Percentiles rank a stretch among this genome's conserved stretches.
Conservation (phyloP, 53 echinoderm and acorn worm genomes). For the Crossaster papposus region DNA sequence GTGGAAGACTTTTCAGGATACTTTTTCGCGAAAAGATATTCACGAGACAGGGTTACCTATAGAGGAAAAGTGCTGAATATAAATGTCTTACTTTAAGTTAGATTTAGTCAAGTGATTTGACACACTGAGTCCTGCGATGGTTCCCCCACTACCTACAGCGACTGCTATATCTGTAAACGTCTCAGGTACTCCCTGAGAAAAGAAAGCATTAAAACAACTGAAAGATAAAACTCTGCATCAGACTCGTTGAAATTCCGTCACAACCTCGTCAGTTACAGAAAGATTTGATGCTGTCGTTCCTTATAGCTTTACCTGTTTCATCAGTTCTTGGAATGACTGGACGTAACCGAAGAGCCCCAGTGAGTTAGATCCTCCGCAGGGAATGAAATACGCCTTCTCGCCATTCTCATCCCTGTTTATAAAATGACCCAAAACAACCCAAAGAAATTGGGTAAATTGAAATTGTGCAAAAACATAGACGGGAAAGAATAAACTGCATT, state of each 20-base stretch:
- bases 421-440: neutral
- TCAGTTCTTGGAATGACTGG: conserved; percentile 66
- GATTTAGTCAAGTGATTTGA: conserved; percentile 71
- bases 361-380: conserved; percentile 66
- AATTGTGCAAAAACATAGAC: neutral
- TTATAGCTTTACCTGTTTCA: conserved; percentile 71
- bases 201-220: neutral
- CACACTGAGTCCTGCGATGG: conserved; percentile 69
- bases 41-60: neutral
- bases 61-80: neutral
- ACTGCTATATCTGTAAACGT: conserved; percentile 72
- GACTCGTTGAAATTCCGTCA: too few relatives aligned
- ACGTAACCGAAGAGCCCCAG: conserved; percentile 78
- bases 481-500: neutral
- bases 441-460: neutral
- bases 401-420: conserved; percentile 56
- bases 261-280: neutral
- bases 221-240: neutral
- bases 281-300: too few relatives aligned
- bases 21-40: too few relatives aligned
- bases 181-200: conserved; percentile 59
- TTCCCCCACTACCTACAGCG: conserved; percentile 72
- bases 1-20: too few relatives aligned
- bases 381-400: conserved; percentile 58
- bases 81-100: conserved; percentile 57